phyloP scores from a whole-genome alignment of 2,113 vertebrate species.

The Ramphastos sulfuratus region DNA sequence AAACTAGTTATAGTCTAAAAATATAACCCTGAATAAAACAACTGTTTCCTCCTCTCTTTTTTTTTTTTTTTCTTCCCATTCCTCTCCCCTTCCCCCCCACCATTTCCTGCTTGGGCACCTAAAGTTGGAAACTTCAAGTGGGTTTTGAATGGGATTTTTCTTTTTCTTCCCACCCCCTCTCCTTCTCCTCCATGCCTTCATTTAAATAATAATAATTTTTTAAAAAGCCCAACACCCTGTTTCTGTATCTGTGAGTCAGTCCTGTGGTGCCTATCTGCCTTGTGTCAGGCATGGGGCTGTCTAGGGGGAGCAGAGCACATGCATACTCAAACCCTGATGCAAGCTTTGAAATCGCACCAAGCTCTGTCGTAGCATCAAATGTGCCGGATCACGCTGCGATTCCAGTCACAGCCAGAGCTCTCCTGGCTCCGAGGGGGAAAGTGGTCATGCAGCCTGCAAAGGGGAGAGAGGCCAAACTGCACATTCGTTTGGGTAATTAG shows the following conservation, averaged over 20 bases:
- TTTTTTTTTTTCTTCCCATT: neutral
- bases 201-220: neutral
- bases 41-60: neutral
- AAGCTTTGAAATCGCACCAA: slow-evolving; percentile 67
- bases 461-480: slow-evolving; percentile 30
- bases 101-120: slow-evolving; percentile 29
- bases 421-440: neutral
- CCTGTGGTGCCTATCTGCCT: slow-evolving; percentile 59
- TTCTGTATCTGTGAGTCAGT: slow-evolving; percentile 62
- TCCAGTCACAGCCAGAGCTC: slow-evolving; percentile 37
- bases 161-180: neutral
- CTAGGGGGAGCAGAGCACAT: slow-evolving; percentile 62
- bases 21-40: slow-evolving; percentile 36
- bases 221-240: neutral
- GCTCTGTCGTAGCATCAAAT: slow-evolving; percentile 25
- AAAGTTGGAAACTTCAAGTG: slow-evolving; percentile 15
- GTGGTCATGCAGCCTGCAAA: neutral
- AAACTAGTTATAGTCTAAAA: slow-evolving; percentile 7
- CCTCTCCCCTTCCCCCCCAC: neutral
- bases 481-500: slow-evolving; percentile 44
- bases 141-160: slow-evolving; percentile 9
- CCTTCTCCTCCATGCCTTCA: neutral
- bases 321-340: slow-evolving; percentile 72
- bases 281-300: slow-evolving; percentile 63
- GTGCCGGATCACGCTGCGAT: neutral